A percentile compares a stretch with the other conserved stretches of the same genome.
Evolutionary conservation across 2,113 vertebrate genomes (phyloP).

Genomic region (Riparia riparia): DNA sequence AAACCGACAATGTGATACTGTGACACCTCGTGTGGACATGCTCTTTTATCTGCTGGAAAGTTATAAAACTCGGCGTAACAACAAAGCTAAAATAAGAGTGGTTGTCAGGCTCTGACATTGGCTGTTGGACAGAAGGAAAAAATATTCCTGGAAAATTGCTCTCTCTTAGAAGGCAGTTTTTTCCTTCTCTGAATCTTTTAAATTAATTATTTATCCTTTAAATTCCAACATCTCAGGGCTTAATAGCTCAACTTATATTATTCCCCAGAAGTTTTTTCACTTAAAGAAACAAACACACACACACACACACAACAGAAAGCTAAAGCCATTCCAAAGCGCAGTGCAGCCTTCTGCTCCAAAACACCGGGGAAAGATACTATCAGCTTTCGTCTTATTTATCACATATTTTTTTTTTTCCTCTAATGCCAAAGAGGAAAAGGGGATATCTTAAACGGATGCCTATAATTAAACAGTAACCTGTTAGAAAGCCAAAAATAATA

Average conservation of each 20-base stretch:
- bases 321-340: constrained; percentile 10
- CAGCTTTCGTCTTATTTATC: constrained; percentile 1
- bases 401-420: neutral
- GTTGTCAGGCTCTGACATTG: constrained; percentile 54
- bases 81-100: constrained; percentile 63
- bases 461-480: constrained; percentile 67
- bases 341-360: constrained; percentile 16
- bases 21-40: constrained; percentile 42
- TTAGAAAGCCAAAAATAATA: constrained; percentile 67
- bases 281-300: constrained; percentile 29
- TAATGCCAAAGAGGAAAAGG: constrained; percentile 45
- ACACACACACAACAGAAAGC: neutral
- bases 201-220: neutral
- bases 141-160: constrained; percentile 25
- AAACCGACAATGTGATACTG: constrained; percentile 58
- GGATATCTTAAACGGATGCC: constrained; percentile 62
- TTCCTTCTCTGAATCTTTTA: neutral
- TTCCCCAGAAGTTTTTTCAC: constrained; percentile 8
- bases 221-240: constrained; percentile 1
- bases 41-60: constrained; percentile 67
- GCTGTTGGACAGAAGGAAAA: constrained; percentile 41
- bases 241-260: neutral
- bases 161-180: constrained; percentile 24
- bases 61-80: constrained; percentile 54
- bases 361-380: neutral